A percentile compares a stretch with the other conserved stretches of the same genome.
Conservation (phyloP, 2,797 vertebrate genomes). For the Poecilia picta region DNA sequence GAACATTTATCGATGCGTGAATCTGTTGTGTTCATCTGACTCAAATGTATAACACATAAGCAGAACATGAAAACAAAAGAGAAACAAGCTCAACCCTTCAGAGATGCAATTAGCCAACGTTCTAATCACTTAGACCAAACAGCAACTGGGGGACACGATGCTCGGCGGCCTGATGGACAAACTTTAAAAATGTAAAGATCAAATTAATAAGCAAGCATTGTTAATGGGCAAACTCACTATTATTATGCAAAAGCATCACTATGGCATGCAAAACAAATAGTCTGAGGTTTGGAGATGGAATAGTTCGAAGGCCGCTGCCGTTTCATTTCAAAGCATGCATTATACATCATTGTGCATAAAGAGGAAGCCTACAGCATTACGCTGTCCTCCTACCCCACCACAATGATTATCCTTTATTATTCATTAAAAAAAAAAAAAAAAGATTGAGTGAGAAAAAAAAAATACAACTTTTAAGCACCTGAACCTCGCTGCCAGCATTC, state of each 20-base stretch:
- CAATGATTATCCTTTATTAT: slow-evolving; percentile 85
- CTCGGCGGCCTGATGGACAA: slow-evolving; percentile 76
- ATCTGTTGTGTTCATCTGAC: slow-evolving; percentile 19
- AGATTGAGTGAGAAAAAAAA: slow-evolving; percentile 69
- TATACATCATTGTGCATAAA: slow-evolving; percentile 86
- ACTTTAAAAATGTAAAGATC: slow-evolving; percentile 79
- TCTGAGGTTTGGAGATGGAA: slow-evolving; percentile 78
- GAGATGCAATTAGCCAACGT: slow-evolving; percentile 75
- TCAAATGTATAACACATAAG: slow-evolving; percentile 27
- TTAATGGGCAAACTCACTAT: slow-evolving; percentile 75
- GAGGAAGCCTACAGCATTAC: slow-evolving; percentile 84
- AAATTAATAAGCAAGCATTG: slow-evolving; percentile 77
- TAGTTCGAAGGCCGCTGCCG: slow-evolving; percentile 80
- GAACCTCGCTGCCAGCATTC: slow-evolving; percentile 86
- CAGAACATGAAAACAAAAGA: slow-evolving; percentile 35
- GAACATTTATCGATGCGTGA: background rate
- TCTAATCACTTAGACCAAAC: slow-evolving; percentile 69
- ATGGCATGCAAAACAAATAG: slow-evolving; percentile 82
- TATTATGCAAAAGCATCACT: slow-evolving; percentile 82
- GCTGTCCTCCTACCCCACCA: slow-evolving; percentile 60
- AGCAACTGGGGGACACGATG: slow-evolving; percentile 55
- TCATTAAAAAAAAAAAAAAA: slow-evolving; percentile 74
- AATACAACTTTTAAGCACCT: slow-evolving; percentile 83
- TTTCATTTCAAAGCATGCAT: slow-evolving; percentile 87
- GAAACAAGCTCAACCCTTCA: slow-evolving; percentile 56